Conservation (phyloP, 2,888 invertebrate species). For the Polylopha cassiicola region DNA sequence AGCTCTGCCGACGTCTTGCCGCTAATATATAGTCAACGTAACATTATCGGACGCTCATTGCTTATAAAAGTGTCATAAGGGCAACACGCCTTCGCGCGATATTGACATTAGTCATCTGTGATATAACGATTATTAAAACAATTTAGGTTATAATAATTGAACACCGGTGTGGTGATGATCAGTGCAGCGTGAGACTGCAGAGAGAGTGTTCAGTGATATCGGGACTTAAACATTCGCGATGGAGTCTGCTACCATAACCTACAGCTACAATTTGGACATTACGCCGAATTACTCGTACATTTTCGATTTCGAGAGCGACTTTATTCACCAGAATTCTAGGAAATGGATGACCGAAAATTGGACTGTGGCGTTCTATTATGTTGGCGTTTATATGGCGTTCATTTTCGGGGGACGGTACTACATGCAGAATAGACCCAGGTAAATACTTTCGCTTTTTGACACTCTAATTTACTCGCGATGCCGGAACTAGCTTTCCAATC, state of each 20-base stretch:
- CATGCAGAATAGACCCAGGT: constrained; percentile 93
- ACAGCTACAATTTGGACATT: constrained; percentile 73
- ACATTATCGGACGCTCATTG: constrained; percentile 54
- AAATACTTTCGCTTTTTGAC: constrained; percentile 37
- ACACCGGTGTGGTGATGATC: constrained; percentile 61
- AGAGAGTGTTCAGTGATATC: constrained; percentile 15
- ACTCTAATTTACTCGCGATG: neutral
- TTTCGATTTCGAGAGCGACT: constrained; percentile 96
- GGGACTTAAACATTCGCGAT: constrained; percentile 38
- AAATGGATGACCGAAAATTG: constrained; percentile 98
- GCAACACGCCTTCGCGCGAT: constrained; percentile 51
- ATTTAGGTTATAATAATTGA: constrained; percentile 55
- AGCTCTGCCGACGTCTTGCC: constrained; percentile 50
- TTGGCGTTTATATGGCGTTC: constrained; percentile 93
- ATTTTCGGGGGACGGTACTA: constrained; percentile 96
- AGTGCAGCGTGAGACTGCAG: constrained; percentile 45
- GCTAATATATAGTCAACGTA: constrained; percentile 61
- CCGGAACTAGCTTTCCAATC: constrained; percentile 9
- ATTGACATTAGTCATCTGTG: constrained; percentile 68
- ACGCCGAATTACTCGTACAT: constrained; percentile 95
- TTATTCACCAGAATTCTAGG: constrained; percentile 91
- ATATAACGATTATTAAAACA: constrained; percentile 59
- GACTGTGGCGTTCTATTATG: constrained; percentile 93
- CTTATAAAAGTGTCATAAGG: constrained; percentile 46
- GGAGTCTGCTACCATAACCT: constrained; percentile 59